Evolutionary conservation across 2,888 invertebrate genomes (phyloP), one percentile per base, ranked within the genome.

Genomic region (Dexiosoma caninum): DNA sequence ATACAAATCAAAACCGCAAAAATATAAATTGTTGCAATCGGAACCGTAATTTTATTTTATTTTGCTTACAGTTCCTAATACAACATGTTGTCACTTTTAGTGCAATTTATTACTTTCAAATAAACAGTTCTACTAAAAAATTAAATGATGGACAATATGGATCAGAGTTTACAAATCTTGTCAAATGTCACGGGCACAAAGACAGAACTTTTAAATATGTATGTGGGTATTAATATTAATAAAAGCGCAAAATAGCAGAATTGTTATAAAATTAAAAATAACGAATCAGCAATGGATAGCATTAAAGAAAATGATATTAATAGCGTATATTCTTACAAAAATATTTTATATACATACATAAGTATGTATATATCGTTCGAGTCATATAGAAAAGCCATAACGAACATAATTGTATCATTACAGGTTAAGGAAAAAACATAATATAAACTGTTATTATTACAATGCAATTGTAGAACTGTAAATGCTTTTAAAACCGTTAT

Each of bases 141-240:
- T 27, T 42, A 21, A 62, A 55, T 23, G 8, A 74, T 37, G 66
- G 66, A 49, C 46, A 78, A 44, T 69, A 64, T 27, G 44, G 79
- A 79, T 51, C 64, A 79, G 23, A 79, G 51, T 9, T 44, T 70
- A 37, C 62, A 79, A 30, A 79, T 79, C 19, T 27, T 79, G 59
- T 70, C 79, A 12, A 79, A 75, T 70, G 51, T 49, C 21, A 74
- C 64, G 0, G 79, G 74, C 19, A 75, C 57, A 53, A 79, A 70
- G 64, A 59, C 70, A 0, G 79, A 79, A 42, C 46, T 79, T 21
- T 49, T 79, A 59, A 75, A 75, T 66, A 79, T 74, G 79, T 79
- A 74, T 59, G 79, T 79, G 23, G 1, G 72, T 42, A 57, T 16
- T 49, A 1, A n/a, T 6, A 1, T 21, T 30, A 67, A 37, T 27